Evolutionary conservation across 2,888 invertebrate genomes (phyloP).

Genomic region (Nomada ferruginata): DNA sequence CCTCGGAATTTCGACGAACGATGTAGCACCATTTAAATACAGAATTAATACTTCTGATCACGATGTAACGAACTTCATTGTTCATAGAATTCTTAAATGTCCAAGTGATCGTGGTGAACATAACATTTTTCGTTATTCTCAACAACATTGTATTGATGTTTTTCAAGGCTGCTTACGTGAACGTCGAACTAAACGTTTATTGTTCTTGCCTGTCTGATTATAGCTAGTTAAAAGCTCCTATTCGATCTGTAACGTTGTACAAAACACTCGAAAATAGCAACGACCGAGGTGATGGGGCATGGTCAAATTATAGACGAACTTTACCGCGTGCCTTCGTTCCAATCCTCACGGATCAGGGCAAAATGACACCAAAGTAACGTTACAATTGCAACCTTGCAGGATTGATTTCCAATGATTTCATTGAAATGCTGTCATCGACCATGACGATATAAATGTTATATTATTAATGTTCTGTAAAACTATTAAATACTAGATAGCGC

Average conservation of each 20-base stretch:
- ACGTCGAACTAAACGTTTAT: conserved; percentile 7
- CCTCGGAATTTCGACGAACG: background rate
- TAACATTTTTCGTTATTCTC: conserved; percentile 16
- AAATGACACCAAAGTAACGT: background rate
- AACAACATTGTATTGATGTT: background rate
- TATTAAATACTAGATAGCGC: too few relatives aligned
- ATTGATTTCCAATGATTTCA: background rate
- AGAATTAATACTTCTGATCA: background rate
- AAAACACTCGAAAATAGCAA: conserved; percentile 27
- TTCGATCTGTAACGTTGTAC: conserved; percentile 30
- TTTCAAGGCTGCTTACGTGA: background rate
- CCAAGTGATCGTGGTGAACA: background rate
- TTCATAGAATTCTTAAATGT: background rate
- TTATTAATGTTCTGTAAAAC: too few relatives aligned
- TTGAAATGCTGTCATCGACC: background rate
- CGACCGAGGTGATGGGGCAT: background rate
- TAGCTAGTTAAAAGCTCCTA: conserved; percentile 42
- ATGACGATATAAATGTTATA: background rate
- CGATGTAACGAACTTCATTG: background rate
- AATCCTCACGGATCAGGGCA: background rate
- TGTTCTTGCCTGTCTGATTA: conserved; percentile 16
- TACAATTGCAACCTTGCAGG: background rate
- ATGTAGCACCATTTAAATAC: background rate
- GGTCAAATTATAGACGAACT: background rate
- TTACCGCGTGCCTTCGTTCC: background rate